Percentiles rank a stretch among this genome's conserved stretches.
Evolutionary conservation across 2,113 vertebrate species (phyloP).

Genomic region (Buteo buteo): DNA sequence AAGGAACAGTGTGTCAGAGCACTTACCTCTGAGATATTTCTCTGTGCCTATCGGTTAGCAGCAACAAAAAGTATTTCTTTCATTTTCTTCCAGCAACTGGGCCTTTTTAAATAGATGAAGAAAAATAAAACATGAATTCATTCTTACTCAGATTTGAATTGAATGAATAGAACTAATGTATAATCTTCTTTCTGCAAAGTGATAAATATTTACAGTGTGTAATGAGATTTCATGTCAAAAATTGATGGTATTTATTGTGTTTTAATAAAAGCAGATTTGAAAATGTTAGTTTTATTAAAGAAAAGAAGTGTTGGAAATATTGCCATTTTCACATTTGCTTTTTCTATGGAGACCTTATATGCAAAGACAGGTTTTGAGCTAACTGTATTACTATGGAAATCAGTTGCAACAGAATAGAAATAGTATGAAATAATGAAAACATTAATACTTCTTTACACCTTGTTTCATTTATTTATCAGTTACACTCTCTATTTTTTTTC

Average conservation of each 20-base stretch:
- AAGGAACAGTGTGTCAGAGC: neutral
- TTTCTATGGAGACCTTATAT: conserved; percentile 78
- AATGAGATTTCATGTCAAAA: conserved; percentile 81
- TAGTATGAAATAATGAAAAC: conserved; percentile 78
- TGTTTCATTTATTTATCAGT: conserved; percentile 78
- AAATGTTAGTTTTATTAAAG: conserved; percentile 80
- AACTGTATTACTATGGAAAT: conserved; percentile 84
- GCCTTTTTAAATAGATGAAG: conserved; percentile 67
- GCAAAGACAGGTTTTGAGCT: conserved; percentile 77
- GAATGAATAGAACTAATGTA: conserved; percentile 73
- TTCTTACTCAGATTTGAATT: conserved; percentile 69
- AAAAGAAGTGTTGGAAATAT: conserved; percentile 76
- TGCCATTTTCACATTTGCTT: conserved; percentile 78
- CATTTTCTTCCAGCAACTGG: conserved; percentile 16
- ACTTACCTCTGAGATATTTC: conserved; percentile 25
- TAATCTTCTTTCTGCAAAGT: conserved; percentile 73
- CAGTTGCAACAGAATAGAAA: conserved; percentile 72
- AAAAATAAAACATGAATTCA: conserved; percentile 73
- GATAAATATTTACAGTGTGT: conserved; percentile 82
- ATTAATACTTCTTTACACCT: conserved; percentile 78
- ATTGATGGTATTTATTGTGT: conserved; percentile 80
- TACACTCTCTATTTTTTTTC: conserved; percentile 1
- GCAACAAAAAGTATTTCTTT: conserved; percentile 14
- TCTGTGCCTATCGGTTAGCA: neutral
- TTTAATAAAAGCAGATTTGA: conserved; percentile 80